Evolutionary conservation across 2,113 vertebrate species (phyloP).

Genomic region (Hippolais icterina): DNA sequence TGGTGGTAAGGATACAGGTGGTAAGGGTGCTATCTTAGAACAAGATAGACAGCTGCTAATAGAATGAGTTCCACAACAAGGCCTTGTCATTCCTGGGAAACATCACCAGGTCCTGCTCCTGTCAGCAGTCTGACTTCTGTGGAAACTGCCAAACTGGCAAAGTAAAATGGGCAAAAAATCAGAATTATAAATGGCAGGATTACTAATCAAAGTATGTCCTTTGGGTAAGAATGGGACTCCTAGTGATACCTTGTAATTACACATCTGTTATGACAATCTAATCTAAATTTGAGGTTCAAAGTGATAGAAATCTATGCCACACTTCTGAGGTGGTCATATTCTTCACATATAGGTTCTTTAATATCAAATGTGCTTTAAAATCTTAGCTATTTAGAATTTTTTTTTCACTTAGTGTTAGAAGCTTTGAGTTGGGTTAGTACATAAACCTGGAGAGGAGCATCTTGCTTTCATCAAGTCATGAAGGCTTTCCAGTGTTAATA

Average conservation of each 20-base stretch:
- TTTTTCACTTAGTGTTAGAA: not conserved
- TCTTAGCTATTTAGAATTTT: not conserved
- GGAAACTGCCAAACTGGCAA: not conserved
- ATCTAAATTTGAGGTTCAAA: not conserved
- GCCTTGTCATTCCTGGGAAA: not conserved
- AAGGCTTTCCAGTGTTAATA: not conserved
- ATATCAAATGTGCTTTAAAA: not conserved
- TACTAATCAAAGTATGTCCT: not conserved
- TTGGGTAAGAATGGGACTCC: not conserved
- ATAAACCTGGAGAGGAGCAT: not conserved
- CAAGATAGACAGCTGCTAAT: not conserved
- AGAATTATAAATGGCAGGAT: not conserved
- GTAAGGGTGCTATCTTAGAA: not conserved
- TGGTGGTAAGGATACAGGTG: not conserved
- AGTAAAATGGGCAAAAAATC: not conserved
- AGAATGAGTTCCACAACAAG: not conserved
- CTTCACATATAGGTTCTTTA: not conserved
- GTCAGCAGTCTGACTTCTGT: not conserved
- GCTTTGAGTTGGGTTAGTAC: not conserved
- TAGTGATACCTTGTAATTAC: not conserved
- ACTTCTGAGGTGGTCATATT: not conserved
- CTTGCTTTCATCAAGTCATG: not conserved
- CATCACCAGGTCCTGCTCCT: not conserved
- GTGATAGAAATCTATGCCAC: not conserved
- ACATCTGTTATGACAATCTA: not conserved